phyloP scores from a whole-genome alignment of 2,888 invertebrate genomes.

The Lasioglossum figueresi region DNA sequence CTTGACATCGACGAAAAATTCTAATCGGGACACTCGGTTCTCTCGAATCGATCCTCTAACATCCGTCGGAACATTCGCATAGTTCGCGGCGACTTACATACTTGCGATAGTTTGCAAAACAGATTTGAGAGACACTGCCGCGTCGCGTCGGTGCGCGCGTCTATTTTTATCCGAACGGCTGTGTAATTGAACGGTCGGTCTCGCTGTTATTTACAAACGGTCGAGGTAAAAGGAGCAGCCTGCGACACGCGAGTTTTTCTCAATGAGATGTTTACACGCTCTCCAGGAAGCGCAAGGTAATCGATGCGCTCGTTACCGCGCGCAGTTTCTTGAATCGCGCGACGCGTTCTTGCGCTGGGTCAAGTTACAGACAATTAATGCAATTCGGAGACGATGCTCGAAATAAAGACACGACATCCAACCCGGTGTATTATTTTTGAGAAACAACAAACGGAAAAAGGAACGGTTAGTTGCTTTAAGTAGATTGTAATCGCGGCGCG shows the following conservation, averaged over 20 bases:
- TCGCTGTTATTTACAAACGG: conserved; percentile 28
- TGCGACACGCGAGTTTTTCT: conserved; percentile 10
- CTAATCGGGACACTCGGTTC: neutral
- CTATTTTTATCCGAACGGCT: conserved; percentile 43
- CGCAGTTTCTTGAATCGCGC: neutral
- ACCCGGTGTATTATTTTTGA: neutral
- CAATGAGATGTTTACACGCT: conserved; percentile 14
- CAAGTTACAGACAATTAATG: neutral
- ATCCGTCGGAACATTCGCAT: neutral
- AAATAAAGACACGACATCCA: neutral
- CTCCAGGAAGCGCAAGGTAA: neutral
- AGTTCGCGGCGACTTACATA: neutral
- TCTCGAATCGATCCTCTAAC: neutral
- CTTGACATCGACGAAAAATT: neutral
- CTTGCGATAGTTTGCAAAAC: neutral
- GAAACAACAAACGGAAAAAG: neutral
- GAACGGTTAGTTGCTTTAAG: neutral
- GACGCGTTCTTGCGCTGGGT: neutral
- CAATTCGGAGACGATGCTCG: neutral
- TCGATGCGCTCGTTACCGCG: neutral
- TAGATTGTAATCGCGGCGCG: neutral
- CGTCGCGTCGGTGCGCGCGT: neutral
- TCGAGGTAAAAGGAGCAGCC: neutral
- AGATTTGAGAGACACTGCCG: conserved; percentile 23
- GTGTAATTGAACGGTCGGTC: conserved; percentile 27